These are phyloP conservation scores for Percopsis transmontana DNA, from an alignment of 2,113 vertebrate species.

Conservation along the genomic window DNA sequence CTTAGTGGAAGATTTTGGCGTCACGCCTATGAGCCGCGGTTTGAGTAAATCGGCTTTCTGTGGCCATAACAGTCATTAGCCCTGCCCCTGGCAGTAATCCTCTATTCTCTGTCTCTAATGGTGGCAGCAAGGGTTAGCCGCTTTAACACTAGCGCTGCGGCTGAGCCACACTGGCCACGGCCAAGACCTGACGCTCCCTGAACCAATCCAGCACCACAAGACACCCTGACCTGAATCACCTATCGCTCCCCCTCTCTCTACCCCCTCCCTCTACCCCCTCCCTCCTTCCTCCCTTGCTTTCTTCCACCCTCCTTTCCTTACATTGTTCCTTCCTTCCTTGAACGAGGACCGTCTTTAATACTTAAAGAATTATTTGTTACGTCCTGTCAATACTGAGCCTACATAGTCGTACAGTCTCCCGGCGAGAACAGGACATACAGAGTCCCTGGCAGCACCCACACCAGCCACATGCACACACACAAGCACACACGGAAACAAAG, in stretches of 20 bases:
- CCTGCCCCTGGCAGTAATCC: slow-evolving; percentile 74
- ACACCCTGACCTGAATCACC: background rate
- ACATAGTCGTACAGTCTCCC: slow-evolving; percentile 44
- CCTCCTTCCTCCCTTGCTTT: background rate
- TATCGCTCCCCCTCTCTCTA: background rate
- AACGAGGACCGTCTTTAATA: slow-evolving; percentile 13
- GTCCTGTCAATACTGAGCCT: slow-evolving; percentile 44
- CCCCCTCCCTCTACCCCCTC: background rate
- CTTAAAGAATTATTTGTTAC: slow-evolving; percentile 47
- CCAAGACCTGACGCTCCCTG: slow-evolving; percentile 26
- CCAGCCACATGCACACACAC: slow-evolving; percentile 24
- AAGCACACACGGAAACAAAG: slow-evolving; percentile 15
- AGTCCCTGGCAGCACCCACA: background rate
- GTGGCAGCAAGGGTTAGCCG: slow-evolving; percentile 59
- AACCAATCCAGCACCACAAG: slow-evolving; percentile 14
- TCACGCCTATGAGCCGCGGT: slow-evolving; percentile 70
- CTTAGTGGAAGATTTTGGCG: slow-evolving; percentile 74
- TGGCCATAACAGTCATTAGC: slow-evolving; percentile 77
- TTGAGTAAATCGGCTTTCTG: slow-evolving; percentile 76
- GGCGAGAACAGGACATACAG: slow-evolving; percentile 46
- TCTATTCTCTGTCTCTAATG: slow-evolving; percentile 72
- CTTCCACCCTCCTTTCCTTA: slow-evolving; percentile 8
- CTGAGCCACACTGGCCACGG: slow-evolving; percentile 38
- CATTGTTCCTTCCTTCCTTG: background rate
- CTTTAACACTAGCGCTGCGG: slow-evolving; percentile 42